Conservation (phyloP, 2,797 vertebrate species). For the Chromobotia macracanthus region DNA sequence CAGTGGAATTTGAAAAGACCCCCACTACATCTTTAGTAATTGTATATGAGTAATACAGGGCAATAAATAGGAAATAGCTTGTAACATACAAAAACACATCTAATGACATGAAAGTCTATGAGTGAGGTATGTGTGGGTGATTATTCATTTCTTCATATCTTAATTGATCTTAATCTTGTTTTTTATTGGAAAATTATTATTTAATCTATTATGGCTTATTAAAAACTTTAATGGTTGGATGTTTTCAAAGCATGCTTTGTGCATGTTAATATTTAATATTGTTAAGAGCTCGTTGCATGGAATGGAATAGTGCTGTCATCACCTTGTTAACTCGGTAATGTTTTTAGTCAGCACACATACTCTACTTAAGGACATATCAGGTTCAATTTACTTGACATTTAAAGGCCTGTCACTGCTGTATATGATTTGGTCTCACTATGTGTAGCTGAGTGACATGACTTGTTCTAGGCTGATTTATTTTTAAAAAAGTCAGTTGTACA, state of each 20-base stretch:
- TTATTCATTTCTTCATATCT: slow-evolving; percentile 5
- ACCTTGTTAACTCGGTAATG: neutral
- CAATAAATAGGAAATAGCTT: slow-evolving; percentile 11
- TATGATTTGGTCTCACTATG: neutral
- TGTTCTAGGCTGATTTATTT: neutral
- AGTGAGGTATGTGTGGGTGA: neutral
- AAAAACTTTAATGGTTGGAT: neutral
- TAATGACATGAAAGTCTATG: neutral
- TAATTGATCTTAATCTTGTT: neutral
- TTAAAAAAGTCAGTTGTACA: neutral
- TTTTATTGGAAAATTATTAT: slow-evolving; percentile 7
- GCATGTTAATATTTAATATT: slow-evolving; percentile 1
- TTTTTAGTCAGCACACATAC: neutral
- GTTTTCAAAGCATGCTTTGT: neutral
- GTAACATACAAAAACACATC: slow-evolving; percentile 20
- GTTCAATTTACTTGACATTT: neutral
- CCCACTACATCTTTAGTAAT: slow-evolving; percentile 1
- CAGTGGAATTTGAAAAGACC: slow-evolving; percentile 7
- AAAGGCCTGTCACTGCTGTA: neutral
- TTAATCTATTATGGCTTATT: slow-evolving; percentile 3
- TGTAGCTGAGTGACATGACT: neutral
- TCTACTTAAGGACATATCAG: neutral
- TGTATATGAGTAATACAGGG: slow-evolving; percentile 8
- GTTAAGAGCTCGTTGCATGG: neutral
- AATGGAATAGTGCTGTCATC: neutral